Percentiles rank a stretch among this genome's conserved stretches.
Conservation (phyloP, 2,888 invertebrate genomes). For the Microdon myrmicae region DNA sequence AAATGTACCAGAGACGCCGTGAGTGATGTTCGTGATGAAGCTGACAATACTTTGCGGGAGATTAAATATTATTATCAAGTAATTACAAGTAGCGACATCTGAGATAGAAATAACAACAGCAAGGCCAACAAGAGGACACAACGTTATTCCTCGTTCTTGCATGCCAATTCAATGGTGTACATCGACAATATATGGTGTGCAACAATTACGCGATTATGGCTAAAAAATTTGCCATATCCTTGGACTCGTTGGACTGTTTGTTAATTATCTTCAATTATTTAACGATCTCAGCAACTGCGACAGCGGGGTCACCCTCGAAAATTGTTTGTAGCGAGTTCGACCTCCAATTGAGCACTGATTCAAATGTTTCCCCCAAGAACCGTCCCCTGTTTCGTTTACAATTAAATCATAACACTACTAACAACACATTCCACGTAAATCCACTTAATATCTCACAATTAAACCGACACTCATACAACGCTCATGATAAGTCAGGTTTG, state of each 20-base stretch:
- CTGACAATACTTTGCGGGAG: too few species aligned
- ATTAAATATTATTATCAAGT: not conserved
- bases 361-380: too few species aligned
- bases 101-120: not conserved
- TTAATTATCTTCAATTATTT: constrained; percentile 37
- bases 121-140: not conserved
- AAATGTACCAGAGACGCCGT: not conserved
- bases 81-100: too few species aligned
- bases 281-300: constrained; percentile 13
- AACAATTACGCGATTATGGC: constrained; percentile 44
- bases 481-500: too few species aligned
- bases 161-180: constrained; percentile 45
- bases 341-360: too few species aligned
- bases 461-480: too few species aligned
- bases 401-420: too few species aligned
- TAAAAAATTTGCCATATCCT: constrained; percentile 44
- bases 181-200: constrained; percentile 23
- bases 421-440: too few species aligned
- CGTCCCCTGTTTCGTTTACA: too few species aligned
- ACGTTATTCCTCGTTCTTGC: constrained; percentile 14
- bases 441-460: too few species aligned
- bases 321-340: too few species aligned
- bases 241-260: constrained; percentile 35
- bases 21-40: too few species aligned
- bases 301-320: constrained; percentile 1